Evolutionary conservation across 2,888 invertebrate genomes (phyloP).

Genomic region (Apamea epomidion): DNA sequence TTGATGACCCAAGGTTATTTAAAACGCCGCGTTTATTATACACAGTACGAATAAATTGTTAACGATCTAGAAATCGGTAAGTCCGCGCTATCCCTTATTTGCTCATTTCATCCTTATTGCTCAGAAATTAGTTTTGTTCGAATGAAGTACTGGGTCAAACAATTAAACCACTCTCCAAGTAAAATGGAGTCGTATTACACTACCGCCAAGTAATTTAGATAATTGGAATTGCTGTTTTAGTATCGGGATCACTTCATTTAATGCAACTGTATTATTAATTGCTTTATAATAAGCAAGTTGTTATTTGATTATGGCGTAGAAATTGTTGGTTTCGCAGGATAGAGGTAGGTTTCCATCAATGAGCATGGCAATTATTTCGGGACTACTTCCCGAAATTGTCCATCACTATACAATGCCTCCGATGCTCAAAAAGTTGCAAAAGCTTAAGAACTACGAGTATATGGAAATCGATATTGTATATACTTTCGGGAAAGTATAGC

Average conservation of each 20-base stretch:
- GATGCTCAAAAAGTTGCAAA: background rate
- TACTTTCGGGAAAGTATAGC: too few species aligned
- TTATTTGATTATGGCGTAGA: conserved; percentile 19
- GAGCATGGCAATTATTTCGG: background rate
- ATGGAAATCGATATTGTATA: background rate
- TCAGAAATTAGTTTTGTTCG: conserved; percentile 66
- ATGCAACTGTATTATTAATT: conserved; percentile 31
- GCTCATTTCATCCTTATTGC: too few species aligned
- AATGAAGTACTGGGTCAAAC: conserved; percentile 66
- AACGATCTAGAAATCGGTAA: conserved; percentile 26
- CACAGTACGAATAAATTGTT: conserved; percentile 22
- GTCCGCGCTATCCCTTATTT: conserved; percentile 27
- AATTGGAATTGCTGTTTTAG: conserved; percentile 58
- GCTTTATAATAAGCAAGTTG: background rate
- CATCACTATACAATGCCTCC: background rate
- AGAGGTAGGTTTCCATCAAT: background rate
- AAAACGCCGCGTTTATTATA: conserved; percentile 19
- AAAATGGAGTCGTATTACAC: conserved; percentile 67
- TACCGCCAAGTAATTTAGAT: conserved; percentile 64
- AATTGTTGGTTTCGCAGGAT: background rate
- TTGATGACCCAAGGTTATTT: background rate
- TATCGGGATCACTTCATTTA: conserved; percentile 48
- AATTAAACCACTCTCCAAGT: conserved; percentile 55
- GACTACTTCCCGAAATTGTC: background rate
- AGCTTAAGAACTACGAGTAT: background rate